Percentiles rank a stretch among this genome's conserved stretches.
These are phyloP conservation scores for cat (Felis catus) DNA, from an alignment of 2,113 vertebrate genomes.

Conservation along the genomic window F.catus_Fca126_mat1.0 CM031424.1:33806001-33806500, in stretches of 20 bases:
- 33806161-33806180: conserved; percentile 60
- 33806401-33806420: not conserved
- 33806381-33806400: not conserved
- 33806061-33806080: not conserved
- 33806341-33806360: not conserved
- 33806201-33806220: conserved; percentile 58
- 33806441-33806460: not conserved
- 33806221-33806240: conserved; percentile 60
- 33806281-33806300: conserved; percentile 53
- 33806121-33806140: not conserved
- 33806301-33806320: conserved; percentile 69
- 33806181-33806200: conserved; percentile 52
- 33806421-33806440: not conserved
- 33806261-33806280: conserved; percentile 72
- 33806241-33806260: conserved; percentile 69
- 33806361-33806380: not conserved
- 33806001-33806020: conserved; percentile 27
- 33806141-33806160: conserved; percentile 44
- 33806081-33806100: not conserved
- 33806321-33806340: conserved; percentile 15
- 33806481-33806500: conserved; percentile 56
- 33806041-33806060: conserved; percentile 34
- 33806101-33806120: conserved; percentile 35
- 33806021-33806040: not conserved
- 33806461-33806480: not conserved